phyloP scores from a whole-genome alignment of 2,888 invertebrate genomes.

The Sphecodes monilicornis region DNA sequence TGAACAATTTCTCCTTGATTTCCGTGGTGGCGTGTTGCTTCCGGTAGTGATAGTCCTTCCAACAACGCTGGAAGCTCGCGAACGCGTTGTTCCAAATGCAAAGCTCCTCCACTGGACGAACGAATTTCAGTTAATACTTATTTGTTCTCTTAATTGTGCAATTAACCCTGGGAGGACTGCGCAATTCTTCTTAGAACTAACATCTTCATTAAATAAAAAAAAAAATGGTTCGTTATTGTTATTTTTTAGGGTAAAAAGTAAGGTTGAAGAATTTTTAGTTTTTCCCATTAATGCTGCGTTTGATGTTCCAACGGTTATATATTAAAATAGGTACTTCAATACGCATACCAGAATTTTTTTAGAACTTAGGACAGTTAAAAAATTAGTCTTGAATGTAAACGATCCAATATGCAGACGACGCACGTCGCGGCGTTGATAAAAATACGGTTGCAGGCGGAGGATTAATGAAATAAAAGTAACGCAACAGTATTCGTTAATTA shows the following conservation, averaged over 20 bases:
- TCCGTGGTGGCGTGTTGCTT: conserved; percentile 15
- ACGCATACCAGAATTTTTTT: too few species aligned
- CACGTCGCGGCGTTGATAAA: too few species aligned
- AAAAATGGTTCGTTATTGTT: background rate
- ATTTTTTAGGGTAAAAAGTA: too few species aligned
- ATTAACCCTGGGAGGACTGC: background rate
- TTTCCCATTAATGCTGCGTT: too few species aligned
- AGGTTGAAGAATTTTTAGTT: too few species aligned
- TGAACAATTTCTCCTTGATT: conserved; percentile 2
- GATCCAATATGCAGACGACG: too few species aligned
- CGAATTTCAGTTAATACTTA: background rate
- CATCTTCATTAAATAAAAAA: background rate
- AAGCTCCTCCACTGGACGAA: conserved; percentile 74
- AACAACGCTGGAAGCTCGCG: conserved; percentile 69
- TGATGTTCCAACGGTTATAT: too few species aligned
- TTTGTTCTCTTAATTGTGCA: background rate
- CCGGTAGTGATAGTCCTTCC: conserved; percentile 68
- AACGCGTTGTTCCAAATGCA: conserved; percentile 76
- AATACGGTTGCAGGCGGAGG: too few species aligned
- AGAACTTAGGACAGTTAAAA: too few species aligned
- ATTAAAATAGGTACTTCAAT: too few species aligned
- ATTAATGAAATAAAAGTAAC: background rate
- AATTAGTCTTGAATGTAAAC: too few species aligned
- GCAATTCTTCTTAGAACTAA: background rate
- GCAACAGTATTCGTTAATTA: too few species aligned